Percentiles rank a stretch among this genome's conserved stretches.
These are phyloP conservation scores for Chloropsis hardwickii DNA, from an alignment of 2,113 vertebrate genomes.

Conservation along the genomic window DNA sequence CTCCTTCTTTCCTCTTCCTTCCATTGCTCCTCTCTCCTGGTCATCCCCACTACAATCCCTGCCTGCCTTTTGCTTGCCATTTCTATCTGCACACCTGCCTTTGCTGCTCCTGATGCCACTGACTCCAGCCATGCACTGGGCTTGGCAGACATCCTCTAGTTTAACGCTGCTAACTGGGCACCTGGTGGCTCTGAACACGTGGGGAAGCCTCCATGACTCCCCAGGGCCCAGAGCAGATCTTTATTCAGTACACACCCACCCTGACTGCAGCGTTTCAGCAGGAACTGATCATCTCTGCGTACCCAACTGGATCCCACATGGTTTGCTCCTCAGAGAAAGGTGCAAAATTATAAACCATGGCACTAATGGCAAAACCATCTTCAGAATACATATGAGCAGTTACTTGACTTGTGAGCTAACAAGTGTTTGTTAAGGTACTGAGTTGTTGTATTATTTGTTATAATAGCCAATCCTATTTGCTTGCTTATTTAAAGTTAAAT, in stretches of 20 bases:
- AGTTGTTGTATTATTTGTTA: neutral
- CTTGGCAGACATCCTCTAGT: neutral
- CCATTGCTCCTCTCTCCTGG: neutral
- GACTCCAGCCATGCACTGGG: neutral
- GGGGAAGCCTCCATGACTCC: no score
- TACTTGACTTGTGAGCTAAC: neutral
- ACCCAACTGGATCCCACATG: neutral
- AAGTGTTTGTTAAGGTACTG: neutral
- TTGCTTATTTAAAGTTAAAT: neutral
- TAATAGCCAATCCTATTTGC: neutral
- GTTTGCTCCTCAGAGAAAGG: neutral
- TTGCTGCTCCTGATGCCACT: neutral
- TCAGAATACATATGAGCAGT: neutral
- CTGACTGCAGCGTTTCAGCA: neutral
- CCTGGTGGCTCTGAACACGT: neutral
- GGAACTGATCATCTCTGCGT: fast-evolving
- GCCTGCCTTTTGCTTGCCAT: neutral
- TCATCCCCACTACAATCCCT: neutral
- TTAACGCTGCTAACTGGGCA: fast-evolving
- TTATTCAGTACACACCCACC: neutral
- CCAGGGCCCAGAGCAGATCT: no score
- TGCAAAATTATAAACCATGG: neutral
- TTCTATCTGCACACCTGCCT: neutral
- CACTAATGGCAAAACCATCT: neutral
- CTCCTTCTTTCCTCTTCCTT: neutral